Percentiles rank a stretch among this genome's conserved stretches.
phyloP scores from a whole-genome alignment of 2,113 vertebrate species.

The Anthoscopus minutus region DNA sequence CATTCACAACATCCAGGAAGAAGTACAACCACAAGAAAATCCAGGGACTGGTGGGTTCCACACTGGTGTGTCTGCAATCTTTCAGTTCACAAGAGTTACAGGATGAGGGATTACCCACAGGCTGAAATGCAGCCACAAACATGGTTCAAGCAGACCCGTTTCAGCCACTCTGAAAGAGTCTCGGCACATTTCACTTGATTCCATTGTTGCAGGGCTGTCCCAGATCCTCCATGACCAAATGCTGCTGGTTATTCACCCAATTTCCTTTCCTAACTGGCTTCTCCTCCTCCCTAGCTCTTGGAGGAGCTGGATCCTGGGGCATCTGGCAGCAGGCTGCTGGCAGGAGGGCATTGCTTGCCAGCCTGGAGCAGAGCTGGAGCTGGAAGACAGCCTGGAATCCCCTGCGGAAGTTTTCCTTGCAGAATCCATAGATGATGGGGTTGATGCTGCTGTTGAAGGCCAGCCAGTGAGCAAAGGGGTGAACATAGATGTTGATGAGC shows the following conservation, averaged over 20 bases:
- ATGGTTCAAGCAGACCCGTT: neutral
- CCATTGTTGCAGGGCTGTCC: slow-evolving; percentile 64
- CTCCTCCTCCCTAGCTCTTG: neutral
- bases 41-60: neutral
- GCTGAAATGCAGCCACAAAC: neutral
- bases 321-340: slow-evolving; percentile 50
- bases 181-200: neutral
- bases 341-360: slow-evolving; percentile 69
- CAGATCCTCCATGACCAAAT: slow-evolving; percentile 77
- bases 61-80: neutral
- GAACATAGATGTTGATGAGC: slow-evolving; percentile 88
- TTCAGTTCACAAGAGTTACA: neutral
- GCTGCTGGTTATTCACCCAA: slow-evolving; percentile 66
- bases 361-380: slow-evolving; percentile 74
- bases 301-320: neutral
- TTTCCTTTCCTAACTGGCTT: slow-evolving; percentile 21
- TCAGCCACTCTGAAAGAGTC: neutral
- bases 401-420: slow-evolving; percentile 85
- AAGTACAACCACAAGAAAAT: neutral
- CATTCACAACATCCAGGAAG: accelerated
- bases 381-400: slow-evolving; percentile 83
- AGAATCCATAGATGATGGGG: slow-evolving; percentile 91
- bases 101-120: neutral
- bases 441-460: slow-evolving; percentile 92
- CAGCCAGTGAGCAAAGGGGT: slow-evolving; percentile 91